Conservation (phyloP, 2,113 vertebrate species). For the Hydrochoerus hydrochaeris region DNA sequence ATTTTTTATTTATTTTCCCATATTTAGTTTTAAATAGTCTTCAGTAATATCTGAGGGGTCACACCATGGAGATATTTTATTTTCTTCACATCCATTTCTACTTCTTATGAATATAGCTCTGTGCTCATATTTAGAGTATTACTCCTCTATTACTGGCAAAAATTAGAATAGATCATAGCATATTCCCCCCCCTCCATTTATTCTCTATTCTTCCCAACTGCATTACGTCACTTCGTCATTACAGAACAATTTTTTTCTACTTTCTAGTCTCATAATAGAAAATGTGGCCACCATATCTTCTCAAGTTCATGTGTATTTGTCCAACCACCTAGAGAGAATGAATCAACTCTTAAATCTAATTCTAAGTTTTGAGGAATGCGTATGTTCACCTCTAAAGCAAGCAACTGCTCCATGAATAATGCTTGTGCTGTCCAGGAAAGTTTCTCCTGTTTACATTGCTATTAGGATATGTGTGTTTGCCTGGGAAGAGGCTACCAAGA, state of each 20-base stretch:
- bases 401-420: not conserved
- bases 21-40: constrained; percentile 11
- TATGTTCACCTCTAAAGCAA: not conserved
- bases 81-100: not conserved
- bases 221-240: not conserved
- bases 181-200: not conserved
- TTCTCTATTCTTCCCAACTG: not conserved
- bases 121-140: constrained; percentile 8
- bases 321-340: not conserved
- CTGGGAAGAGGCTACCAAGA: not conserved
- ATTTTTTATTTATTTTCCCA: constrained; percentile 5
- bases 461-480: not conserved
- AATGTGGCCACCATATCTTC: not conserved
- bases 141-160: not conserved
- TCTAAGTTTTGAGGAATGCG: not conserved
- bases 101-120: not conserved
- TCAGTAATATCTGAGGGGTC: not conserved
- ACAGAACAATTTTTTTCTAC: not conserved
- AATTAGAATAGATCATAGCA: not conserved
- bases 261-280: not conserved
- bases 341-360: not conserved
- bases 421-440: not conserved
- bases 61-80: not conserved
- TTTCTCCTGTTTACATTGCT: not conserved
- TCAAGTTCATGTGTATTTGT: not conserved